Evolutionary conservation across 2,888 invertebrate genomes (phyloP), one percentile per base, ranked within the genome.

Genomic region (Eristalis intricaria): DNA sequence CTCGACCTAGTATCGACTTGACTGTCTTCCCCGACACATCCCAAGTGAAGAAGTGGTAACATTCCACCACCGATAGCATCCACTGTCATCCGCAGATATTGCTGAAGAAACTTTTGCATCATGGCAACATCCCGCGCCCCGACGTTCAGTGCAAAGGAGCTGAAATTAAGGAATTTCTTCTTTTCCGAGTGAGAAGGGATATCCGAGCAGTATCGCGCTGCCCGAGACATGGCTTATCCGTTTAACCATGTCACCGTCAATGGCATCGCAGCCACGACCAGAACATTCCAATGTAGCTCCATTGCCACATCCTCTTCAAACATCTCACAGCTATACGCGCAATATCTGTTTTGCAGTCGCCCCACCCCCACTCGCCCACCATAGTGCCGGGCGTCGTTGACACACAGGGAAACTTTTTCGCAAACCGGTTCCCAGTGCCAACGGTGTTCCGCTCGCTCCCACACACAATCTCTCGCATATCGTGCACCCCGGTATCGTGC

Each of bases 351-450:
- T 69, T 32, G n/a, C 13, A n/a, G 40, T 23, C 43, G 38, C 15
- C n/a, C 29, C n/a, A 50, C 43, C 64, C 11, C 4, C 13, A 29
- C 35, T 19, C 70, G n/a, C 32, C 35, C 50, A 8, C 4, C 60
- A 23, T 11, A 38, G 35, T 38, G 26, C 22, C 11, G 22, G 3
- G 23, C 15, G 15, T 11, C 22, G n/a, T 43, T 15, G 23, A 58
- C 4, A 11, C 58, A 58, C 4, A 69, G 58, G 58, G 73, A 69
- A 76, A 76, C 61, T 76, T 79, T 82, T 66, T 60, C 58, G 23
- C 19, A 40, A 38, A 38, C 38, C 38, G 32, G 64, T 68, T 74
- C 60, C 26, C 38, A 73, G 43, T 65, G 50, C 70, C 70, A 60
- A 65, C 29, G 50, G 75, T 70, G 69, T 81, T 58, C 11, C 23